Percentiles rank a stretch among this genome's conserved stretches.
phyloP scores from a whole-genome alignment of 2,113 vertebrate genomes.

The Seriola rivoliana region DNA sequence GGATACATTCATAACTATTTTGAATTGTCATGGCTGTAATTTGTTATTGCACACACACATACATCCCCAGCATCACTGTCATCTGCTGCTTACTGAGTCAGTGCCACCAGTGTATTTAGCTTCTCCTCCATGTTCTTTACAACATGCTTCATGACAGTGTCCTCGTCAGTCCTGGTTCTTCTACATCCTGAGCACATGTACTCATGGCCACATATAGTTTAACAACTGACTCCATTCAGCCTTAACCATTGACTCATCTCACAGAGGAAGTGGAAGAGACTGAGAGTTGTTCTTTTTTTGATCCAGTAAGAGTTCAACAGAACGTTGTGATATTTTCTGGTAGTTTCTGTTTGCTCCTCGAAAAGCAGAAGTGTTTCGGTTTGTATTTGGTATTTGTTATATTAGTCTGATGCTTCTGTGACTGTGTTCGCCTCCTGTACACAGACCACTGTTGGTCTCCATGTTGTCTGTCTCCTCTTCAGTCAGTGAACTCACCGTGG shows the following conservation, averaged over 20 bases:
- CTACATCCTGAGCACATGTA: neutral
- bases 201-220: neutral
- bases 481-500: constrained; percentile 70
- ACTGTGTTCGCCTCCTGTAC: too few relatives aligned
- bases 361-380: neutral
- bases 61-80: too few relatives aligned
- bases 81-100: neutral
- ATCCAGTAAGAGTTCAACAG: neutral
- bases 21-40: too few relatives aligned
- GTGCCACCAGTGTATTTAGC: neutral
- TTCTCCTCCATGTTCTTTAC: neutral
- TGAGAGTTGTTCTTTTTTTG: neutral
- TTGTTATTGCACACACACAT: too few relatives aligned
- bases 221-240: constrained; percentile 1
- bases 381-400: neutral
- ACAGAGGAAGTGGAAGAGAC: constrained; percentile 29
- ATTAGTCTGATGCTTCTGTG: neutral
- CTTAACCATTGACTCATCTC: neutral
- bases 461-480: neutral
- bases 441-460: neutral
- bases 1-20: too few relatives aligned
- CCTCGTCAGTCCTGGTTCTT: neutral
- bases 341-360: too few relatives aligned
- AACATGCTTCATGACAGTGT: neutral
- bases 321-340: neutral